These are phyloP conservation scores for Anthopleura sola DNA, from an alignment of 64 coral and sea anemone genomes.

Conservation along the genomic window DNA sequence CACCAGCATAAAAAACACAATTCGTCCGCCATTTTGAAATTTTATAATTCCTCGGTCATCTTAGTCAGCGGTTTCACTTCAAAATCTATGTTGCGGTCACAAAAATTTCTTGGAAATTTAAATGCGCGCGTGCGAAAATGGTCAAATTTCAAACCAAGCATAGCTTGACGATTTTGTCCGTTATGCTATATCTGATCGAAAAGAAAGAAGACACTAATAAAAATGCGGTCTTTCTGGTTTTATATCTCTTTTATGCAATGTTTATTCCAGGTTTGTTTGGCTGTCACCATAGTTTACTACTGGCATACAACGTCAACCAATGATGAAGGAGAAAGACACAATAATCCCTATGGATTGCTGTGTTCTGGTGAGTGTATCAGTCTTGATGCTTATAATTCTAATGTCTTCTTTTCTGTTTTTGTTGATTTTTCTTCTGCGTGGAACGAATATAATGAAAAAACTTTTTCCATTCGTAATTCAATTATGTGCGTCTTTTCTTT, in stretches of 20 bases:
- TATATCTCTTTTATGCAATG: not conserved
- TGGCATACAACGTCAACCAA: not conserved
- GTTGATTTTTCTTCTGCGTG: not conserved
- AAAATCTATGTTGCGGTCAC: not conserved
- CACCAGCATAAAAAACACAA: not conserved
- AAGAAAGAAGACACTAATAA: not conserved
- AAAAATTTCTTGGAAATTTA: not conserved
- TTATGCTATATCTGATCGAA: not conserved
- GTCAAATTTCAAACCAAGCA: not conserved
- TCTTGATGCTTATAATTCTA: not conserved
- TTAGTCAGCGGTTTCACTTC: not conserved
- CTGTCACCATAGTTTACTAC: not conserved
- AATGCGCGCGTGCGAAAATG: not conserved
- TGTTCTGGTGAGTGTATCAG: not conserved
- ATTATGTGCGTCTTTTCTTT: too few relatives aligned
- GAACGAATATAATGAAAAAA: not conserved
- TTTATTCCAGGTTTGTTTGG: not conserved
- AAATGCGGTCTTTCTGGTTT: not conserved
- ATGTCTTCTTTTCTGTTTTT: not conserved
- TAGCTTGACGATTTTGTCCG: not conserved
- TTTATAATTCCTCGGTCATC: not conserved
- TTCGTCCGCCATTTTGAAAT: slow-evolving; percentile 42
- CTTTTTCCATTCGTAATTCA: too few relatives aligned
- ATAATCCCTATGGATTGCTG: not conserved
- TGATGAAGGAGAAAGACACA: not conserved